Conservation (phyloP, 2,113 vertebrate genomes). For the Nanorana parkeri region DNA sequence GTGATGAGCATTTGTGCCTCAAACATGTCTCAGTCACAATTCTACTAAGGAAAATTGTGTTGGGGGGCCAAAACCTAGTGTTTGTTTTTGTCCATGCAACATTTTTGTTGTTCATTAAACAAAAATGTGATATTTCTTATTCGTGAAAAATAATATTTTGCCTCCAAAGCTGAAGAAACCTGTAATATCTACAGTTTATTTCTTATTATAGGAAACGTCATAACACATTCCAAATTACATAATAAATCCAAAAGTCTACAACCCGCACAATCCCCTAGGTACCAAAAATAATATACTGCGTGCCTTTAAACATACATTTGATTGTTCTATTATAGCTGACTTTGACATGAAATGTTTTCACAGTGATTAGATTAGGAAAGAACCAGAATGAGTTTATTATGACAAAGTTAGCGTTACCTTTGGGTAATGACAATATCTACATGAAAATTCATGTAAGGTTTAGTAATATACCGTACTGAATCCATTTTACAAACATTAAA, state of each 20-base stretch:
- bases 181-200: not conserved
- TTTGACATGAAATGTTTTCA: not conserved
- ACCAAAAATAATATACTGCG: not conserved
- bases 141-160: not conserved
- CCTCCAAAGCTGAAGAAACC: not conserved
- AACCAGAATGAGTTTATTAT: not conserved
- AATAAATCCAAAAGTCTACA: not conserved
- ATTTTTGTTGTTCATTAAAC: too few relatives aligned
- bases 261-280: not conserved
- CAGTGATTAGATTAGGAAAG: not conserved
- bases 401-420: not conserved
- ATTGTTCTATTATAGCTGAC: not conserved
- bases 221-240: not conserved
- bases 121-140: not conserved
- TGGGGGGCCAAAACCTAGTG: too few relatives aligned
- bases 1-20: too few relatives aligned
- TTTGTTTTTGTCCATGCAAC: too few relatives aligned
- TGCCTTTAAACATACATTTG: not conserved
- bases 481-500: not conserved
- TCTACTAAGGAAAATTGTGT: too few relatives aligned
- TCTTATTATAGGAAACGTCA: not conserved
- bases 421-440: not conserved
- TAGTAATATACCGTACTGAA: too few relatives aligned
- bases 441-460: not conserved
- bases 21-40: too few relatives aligned